Percentiles rank a stretch among this genome's conserved stretches.
These are phyloP conservation scores for Hyposoter dolosus DNA, from an alignment of 2,888 invertebrate genomes.

Conservation along the genomic window DNA sequence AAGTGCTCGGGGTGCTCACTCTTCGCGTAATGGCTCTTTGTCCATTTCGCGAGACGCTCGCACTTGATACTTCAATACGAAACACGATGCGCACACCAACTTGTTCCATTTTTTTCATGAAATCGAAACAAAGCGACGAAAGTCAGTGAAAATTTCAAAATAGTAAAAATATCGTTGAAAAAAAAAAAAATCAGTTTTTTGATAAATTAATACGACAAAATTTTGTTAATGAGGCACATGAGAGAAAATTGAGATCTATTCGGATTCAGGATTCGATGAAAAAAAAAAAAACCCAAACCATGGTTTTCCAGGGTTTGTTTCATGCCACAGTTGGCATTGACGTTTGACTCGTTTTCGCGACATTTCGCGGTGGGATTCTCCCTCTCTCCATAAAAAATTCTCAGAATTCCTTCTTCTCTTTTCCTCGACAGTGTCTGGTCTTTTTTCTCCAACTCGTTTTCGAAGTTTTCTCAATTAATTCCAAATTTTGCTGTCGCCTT, in stretches of 20 bases:
- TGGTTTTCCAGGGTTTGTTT: slow-evolving; percentile 29
- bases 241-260: background rate
- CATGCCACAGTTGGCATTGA: background rate
- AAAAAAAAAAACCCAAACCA: slow-evolving; percentile 20
- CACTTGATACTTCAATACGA: slow-evolving; percentile 49
- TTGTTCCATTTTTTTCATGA: background rate
- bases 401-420: slow-evolving; percentile 19
- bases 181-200: background rate
- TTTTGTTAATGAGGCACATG: background rate
- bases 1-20: slow-evolving; percentile 57
- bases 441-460: background rate
- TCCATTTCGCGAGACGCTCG: slow-evolving; percentile 62
- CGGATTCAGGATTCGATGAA: slow-evolving; percentile 20
- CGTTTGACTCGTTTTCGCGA: slow-evolving; percentile 28
- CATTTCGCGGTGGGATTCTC: slow-evolving; percentile 22
- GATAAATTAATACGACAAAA: background rate
- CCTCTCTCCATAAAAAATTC: slow-evolving; percentile 8
- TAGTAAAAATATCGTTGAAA: too few relatives aligned
- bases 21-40: slow-evolving; percentile 69
- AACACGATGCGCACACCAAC: background rate
- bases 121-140: background rate
- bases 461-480: slow-evolving; percentile 58
- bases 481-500: slow-evolving; percentile 26
- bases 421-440: background rate
- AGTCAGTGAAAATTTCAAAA: background rate